Percentiles rank a stretch among this genome's conserved stretches.
Evolutionary conservation across 2,113 vertebrate genomes (phyloP).

Genomic region (Zosterops japonicus): DNA sequence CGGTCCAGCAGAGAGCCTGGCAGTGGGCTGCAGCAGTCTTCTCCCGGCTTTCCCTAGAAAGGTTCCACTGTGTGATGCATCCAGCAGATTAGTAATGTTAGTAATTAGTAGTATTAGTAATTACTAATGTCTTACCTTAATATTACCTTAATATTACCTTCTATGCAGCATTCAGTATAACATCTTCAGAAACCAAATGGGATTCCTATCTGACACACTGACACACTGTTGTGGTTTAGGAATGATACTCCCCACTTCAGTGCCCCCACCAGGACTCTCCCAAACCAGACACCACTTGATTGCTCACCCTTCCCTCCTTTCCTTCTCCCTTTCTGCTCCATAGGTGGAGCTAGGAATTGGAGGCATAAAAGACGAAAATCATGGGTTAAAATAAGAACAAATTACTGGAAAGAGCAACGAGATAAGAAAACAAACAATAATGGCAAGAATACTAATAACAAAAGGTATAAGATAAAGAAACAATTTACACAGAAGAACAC

Average conservation of each 20-base stretch:
- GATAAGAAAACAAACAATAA: not conserved
- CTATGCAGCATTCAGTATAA: not conserved
- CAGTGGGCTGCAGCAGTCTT: not conserved
- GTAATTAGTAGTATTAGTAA: too few species aligned
- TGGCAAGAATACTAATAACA: not conserved
- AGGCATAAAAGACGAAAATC: not conserved
- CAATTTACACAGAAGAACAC: accelerated
- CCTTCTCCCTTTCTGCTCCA: not conserved
- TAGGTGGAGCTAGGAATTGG: not conserved
- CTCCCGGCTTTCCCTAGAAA: not conserved
- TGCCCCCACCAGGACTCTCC: not conserved
- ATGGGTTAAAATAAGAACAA: not conserved
- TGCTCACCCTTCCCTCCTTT: not conserved
- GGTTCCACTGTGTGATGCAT: too few species aligned
- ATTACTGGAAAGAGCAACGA: not conserved
- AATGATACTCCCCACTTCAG: not conserved
- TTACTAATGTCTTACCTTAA: too few species aligned
- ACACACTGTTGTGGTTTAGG: not conserved
- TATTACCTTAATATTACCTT: not conserved
- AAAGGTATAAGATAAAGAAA: not conserved
- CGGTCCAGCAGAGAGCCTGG: not conserved
- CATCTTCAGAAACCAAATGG: not conserved
- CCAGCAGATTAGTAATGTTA: not conserved
- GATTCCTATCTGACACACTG: not conserved
- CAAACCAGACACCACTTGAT: not conserved